Evolutionary conservation across 2,797 vertebrate species (phyloP).

Genomic region (Hybognathus amarus): DNA sequence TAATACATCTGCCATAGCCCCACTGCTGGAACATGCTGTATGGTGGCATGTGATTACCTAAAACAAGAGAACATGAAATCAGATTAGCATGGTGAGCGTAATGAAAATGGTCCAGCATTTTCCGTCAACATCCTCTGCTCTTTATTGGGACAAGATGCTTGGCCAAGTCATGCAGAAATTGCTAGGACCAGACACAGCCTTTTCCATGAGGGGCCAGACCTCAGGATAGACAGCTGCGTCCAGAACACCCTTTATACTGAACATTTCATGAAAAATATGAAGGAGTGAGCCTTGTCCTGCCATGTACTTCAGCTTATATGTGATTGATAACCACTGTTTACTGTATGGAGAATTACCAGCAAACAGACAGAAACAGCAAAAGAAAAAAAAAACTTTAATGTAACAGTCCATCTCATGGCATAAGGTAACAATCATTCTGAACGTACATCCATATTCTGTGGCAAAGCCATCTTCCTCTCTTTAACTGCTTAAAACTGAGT

Average conservation of each 20-base stretch:
- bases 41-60: constrained; percentile 60
- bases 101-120: constrained; percentile 62
- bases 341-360: neutral
- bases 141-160: constrained; percentile 68
- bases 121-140: constrained; percentile 63
- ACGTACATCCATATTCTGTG: neutral
- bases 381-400: neutral
- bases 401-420: constrained; percentile 2
- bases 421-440: neutral
- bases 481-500: constrained; percentile 26
- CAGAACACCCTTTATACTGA: constrained; percentile 50
- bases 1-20: constrained; percentile 36
- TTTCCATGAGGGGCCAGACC: constrained; percentile 29
- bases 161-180: constrained; percentile 43
- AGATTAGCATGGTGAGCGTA: constrained; percentile 64
- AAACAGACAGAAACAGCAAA: constrained; percentile 12
- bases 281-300: neutral
- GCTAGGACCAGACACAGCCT: constrained; percentile 26
- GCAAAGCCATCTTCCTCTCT: constrained; percentile 3
- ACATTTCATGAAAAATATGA: constrained; percentile 41
- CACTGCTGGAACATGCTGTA: constrained; percentile 38
- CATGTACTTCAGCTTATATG: neutral
- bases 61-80: constrained; percentile 62
- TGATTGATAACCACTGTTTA: constrained; percentile 10
- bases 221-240: constrained; percentile 53